Evolutionary conservation across 2,888 invertebrate species (phyloP).

Genomic region (Cryptosula pallasiana): DNA sequence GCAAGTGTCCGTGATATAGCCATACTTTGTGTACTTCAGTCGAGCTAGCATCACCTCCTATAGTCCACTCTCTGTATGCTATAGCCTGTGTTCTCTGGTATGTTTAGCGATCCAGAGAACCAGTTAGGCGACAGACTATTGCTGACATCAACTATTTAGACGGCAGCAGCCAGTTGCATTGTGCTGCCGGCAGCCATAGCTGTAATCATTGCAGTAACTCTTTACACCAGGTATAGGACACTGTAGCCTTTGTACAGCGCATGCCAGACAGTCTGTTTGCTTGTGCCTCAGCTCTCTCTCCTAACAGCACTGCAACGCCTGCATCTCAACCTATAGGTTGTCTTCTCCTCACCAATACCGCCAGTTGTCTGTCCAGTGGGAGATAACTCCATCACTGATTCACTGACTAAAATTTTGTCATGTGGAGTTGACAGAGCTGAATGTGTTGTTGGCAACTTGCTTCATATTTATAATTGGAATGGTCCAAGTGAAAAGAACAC

Average conservation of each 20-base stretch:
- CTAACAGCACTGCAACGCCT: neutral
- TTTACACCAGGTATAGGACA: too few relatives aligned
- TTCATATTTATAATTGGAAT: too few relatives aligned
- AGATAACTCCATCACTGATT: too few relatives aligned
- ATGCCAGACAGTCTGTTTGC: too few relatives aligned
- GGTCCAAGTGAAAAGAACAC: too few relatives aligned
- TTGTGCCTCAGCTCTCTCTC: neutral
- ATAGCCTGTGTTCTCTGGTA: neutral
- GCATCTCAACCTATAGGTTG: neutral
- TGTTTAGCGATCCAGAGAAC: constrained; percentile 19
- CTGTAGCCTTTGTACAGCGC: too few relatives aligned
- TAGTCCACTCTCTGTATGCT: neutral
- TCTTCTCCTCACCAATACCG: too few relatives aligned
- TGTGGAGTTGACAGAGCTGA: too few relatives aligned
- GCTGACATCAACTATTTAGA: constrained; percentile 13
- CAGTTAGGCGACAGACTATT: constrained; percentile 22
- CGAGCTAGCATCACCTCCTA: neutral
- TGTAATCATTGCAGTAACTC: neutral
- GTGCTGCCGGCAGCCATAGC: neutral
- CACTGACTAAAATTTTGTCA: too few relatives aligned
- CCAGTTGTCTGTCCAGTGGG: too few relatives aligned
- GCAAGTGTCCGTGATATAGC: neutral
- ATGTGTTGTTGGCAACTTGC: too few relatives aligned
- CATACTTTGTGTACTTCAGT: neutral
- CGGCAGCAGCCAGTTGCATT: neutral